phyloP scores from a whole-genome alignment of 2,888 invertebrate species.

The Ptychoptera contaminata region DNA sequence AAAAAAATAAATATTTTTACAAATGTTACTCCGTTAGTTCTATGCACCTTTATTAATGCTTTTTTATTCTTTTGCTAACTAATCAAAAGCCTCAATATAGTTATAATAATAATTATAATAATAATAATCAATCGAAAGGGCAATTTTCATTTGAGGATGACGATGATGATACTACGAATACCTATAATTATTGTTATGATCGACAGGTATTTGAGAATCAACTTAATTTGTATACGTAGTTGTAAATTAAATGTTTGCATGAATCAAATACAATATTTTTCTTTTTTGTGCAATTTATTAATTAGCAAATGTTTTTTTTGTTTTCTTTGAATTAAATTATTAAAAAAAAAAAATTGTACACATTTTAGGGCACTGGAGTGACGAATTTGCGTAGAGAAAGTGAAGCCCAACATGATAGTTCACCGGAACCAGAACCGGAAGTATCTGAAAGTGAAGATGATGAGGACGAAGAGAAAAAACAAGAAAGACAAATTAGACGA shows the following conservation, averaged over 20 bases:
- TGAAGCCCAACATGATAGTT: conserved; percentile 34
- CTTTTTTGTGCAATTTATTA: neutral
- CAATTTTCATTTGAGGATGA: too few relatives aligned
- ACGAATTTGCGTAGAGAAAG: conserved; percentile 26
- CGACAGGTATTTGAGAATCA: too few relatives aligned
- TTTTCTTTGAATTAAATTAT: neutral
- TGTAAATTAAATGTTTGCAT: neutral
- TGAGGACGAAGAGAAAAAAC: conserved; percentile 46
- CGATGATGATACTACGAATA: too few relatives aligned
- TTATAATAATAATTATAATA: too few relatives aligned
- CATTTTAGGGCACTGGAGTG: neutral
- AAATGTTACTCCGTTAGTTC: too few relatives aligned
- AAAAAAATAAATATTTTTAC: conserved; percentile 12
- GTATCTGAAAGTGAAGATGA: conserved; percentile 46
- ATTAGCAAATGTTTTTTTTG: too few relatives aligned
- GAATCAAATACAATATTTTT: neutral
- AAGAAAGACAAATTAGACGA: conserved; percentile 54
- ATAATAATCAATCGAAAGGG: neutral
- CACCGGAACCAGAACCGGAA: conserved; percentile 42
- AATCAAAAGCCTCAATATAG: too few relatives aligned
- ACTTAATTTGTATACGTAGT: neutral
- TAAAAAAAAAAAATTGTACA: neutral
- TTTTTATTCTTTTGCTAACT: too few relatives aligned
- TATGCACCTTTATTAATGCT: too few relatives aligned
- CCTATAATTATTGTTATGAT: too few relatives aligned